Evolutionary conservation across 2,888 invertebrate species (phyloP).

Genomic region (Trissoscelio sp.): DNA sequence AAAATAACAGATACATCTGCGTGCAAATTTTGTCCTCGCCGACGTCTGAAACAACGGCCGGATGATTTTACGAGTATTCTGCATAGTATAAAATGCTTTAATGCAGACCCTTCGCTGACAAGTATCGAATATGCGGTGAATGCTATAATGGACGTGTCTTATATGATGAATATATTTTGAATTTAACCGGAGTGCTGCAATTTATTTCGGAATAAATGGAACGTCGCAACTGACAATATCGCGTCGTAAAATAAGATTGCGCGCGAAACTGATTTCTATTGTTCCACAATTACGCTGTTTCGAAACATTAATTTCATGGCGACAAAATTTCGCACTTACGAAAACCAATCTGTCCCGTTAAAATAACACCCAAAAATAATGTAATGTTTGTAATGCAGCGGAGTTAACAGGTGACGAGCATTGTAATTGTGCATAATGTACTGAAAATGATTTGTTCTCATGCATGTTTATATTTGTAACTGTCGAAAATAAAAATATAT

Average conservation of each 20-base stretch:
- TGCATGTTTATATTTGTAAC: too few species aligned
- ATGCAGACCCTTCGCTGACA: conserved; percentile 49
- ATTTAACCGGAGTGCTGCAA: conserved; percentile 54
- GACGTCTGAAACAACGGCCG: conserved; percentile 40
- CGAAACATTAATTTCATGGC: conserved; percentile 4
- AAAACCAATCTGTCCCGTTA: not conserved
- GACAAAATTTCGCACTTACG: not conserved
- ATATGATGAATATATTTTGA: conserved; percentile 56
- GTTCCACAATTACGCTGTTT: conserved; percentile 33
- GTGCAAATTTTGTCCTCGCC: conserved; percentile 20
- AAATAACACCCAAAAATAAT: not conserved
- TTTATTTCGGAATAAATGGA: conserved; percentile 53
- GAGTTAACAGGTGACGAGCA: too few species aligned
- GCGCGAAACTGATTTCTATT: conserved; percentile 36
- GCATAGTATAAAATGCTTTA: conserved; percentile 46
- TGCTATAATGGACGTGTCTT: conserved; percentile 58
- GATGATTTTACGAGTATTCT: conserved; percentile 54
- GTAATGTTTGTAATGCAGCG: too few species aligned
- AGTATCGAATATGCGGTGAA: conserved; percentile 53
- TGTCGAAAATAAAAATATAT: too few species aligned
- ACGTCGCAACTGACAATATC: conserved; percentile 40
- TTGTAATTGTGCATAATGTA: too few species aligned
- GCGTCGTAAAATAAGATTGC: conserved; percentile 45
- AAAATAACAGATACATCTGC: conserved; percentile 20
- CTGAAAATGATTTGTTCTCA: too few species aligned